Evolutionary conservation across 2,888 invertebrate genomes (phyloP).

Genomic region (Aquatica leii): DNA sequence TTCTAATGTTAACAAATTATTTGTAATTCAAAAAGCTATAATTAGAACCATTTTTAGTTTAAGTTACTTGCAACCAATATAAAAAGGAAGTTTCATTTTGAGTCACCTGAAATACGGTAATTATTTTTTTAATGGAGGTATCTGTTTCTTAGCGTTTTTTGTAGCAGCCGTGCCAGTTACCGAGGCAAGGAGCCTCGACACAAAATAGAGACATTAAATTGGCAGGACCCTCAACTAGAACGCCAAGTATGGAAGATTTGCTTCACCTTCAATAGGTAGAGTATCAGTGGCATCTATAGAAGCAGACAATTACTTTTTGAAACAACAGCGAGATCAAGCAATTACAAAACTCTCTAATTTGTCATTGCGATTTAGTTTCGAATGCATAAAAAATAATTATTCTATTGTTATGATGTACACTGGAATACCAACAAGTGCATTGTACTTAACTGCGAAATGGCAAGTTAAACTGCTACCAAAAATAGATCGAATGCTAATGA

Average conservation of each 20-base stretch:
- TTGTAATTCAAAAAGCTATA: no score
- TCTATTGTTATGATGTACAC: slow-evolving; percentile 1
- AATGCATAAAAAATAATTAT: background rate
- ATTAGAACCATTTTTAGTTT: no score
- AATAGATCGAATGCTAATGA: slow-evolving; percentile 30
- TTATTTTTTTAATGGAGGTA: slow-evolving; percentile 3
- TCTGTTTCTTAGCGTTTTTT: background rate
- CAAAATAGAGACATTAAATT: background rate
- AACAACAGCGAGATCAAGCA: background rate
- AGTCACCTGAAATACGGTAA: slow-evolving; percentile 1
- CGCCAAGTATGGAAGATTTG: background rate
- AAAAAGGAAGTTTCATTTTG: slow-evolving; percentile 2
- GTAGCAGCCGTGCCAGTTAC: background rate
- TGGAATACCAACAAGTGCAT: background rate
- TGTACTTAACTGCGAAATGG: slow-evolving; percentile 5
- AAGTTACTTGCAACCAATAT: slow-evolving; percentile 1
- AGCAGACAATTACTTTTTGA: slow-evolving; percentile 2
- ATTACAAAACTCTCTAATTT: background rate
- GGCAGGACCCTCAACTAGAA: background rate
- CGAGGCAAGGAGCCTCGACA: background rate
- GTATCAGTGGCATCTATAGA: background rate
- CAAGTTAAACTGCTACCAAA: background rate
- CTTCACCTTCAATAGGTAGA: slow-evolving; percentile 4
- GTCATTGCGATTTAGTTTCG: slow-evolving; percentile 1
- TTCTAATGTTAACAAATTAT: no score